Evolutionary conservation across 2,113 vertebrate species (phyloP), one percentile per base, ranked within the genome.

Genomic region (Andinoacara biseriatus): DNA sequence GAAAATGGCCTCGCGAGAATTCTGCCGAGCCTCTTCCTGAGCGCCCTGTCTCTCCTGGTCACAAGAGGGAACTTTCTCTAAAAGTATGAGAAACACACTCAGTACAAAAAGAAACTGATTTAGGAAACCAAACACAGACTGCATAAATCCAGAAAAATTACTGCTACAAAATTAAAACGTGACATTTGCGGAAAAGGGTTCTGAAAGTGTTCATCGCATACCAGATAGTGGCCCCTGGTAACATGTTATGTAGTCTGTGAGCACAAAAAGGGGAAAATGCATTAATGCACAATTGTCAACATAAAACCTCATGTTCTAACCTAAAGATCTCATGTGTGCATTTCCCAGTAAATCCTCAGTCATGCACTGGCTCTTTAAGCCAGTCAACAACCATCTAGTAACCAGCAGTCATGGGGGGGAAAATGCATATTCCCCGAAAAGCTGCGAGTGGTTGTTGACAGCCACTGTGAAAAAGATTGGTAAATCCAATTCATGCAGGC

Each of bases 51-150:
- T 96, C 93, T 99, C 98, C 93, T 99, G 98, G 95, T 99, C 98
- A 84, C 98, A 99, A 31, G 98, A 99, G 57, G 98, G 96, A 91
- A 97, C 95, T 95, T 98, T 99, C 94, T 99, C 98, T 99, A 95
- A 79, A 98, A 97, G 83, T 93, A 90, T 76, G 82, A 95, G 90
- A 95, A 91, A 94, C 72, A 84, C 83, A 94, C 89, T 95, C 82
- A 95, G 76, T 92, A 87, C 84, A 60, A 75, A 82, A 38, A 78
- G 15, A 52, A 72, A 14, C 5, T 77, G 10, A 69, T 61, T 31
- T 14, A 10, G 49, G 43, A 40, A 31, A 78, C 20, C 43, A 38
- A 43, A 76, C 8, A 79, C 56, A 87, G 57, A 83, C n/a, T 58
- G 10, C 20, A 83, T 52, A 58, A 15, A 24, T 14, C 74, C 17